Base-by-base conservation (phyloP, 2,888 invertebrate genomes). In the Lycocerus yunnanus region DNA sequence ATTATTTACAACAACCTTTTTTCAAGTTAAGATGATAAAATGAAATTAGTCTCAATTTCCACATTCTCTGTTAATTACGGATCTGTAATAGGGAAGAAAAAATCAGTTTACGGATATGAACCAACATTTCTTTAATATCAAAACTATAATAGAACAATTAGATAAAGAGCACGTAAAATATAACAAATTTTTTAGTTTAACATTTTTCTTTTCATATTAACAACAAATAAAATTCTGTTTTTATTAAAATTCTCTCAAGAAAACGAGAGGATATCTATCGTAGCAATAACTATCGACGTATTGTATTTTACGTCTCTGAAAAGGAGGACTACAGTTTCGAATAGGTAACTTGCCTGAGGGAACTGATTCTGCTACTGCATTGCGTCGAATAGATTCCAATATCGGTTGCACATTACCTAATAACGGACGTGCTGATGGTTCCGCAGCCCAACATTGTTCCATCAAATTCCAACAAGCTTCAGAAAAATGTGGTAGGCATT, bases 381-480 rank as follows among this genome's bases (percentile, higher is more conserved):
- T 82, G 68, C 79, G 78, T 74, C 84, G 85, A 58, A 93, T 91
- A 9, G 86, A 85, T 81, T 92, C 90, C 1, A 96, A 88, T 20
- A 90, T 89, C 0, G 91, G 91, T 81, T 94, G 93, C 0, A 96
- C 91, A 80, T 94, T 91, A 2, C 96, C 96, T 0, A 95, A 88
- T n/a, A 94, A 88, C 0, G 96, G 95, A 13, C 96, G 88, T 76
- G 90, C 89, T 0, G 89, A 84, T 0, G 95, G 93, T 77, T 95
- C 94, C 0, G 93, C 91, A 24, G 92, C 90, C 96, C 96, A 96
- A 84, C 96, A 96, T 58, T 92, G 90, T 84, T 93, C 90, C 96
- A 96, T 96, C 58, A 96, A 87, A 66, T 90, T 88, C 96, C 96
- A 96, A 84, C 95, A 95, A 18, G 92, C 92, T 74, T 93, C 91